phyloP scores from a whole-genome alignment of 2,797 vertebrate species.

The Trichosurus vulpecula region DNA sequence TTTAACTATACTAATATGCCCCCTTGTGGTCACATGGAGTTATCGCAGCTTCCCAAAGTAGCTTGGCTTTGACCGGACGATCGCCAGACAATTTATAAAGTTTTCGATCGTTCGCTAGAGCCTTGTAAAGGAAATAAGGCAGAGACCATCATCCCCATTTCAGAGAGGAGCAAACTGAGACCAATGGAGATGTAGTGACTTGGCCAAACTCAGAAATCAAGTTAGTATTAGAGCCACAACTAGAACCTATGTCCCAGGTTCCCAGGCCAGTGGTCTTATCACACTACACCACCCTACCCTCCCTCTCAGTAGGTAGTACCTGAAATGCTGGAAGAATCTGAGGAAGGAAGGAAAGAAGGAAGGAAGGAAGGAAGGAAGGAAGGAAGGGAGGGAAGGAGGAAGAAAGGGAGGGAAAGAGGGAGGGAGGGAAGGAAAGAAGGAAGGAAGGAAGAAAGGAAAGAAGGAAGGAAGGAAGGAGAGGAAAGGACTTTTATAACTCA shows the following conservation, averaged over 20 bases:
- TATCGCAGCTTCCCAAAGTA: background rate
- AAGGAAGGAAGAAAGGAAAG: rapidly evolving
- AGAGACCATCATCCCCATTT: background rate
- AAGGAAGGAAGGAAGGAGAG: too few species aligned
- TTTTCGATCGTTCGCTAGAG: background rate
- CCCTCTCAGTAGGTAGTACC: background rate
- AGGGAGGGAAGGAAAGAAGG: rapidly evolving
- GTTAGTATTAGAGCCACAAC: background rate
- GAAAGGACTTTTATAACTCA: background rate
- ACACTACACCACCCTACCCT: background rate
- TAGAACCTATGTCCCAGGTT: background rate
- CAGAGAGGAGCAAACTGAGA: background rate
- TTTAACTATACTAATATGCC: background rate
- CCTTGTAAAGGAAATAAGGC: background rate
- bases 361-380: too few species aligned
- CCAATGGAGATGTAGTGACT: background rate
- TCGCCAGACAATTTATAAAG: background rate
- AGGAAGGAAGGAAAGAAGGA: background rate
- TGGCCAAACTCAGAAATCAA: background rate
- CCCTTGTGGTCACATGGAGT: background rate
- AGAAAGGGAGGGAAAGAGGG: rapidly evolving
- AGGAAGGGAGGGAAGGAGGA: too few species aligned
- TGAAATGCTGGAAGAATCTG: background rate
- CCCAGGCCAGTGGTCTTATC: background rate
- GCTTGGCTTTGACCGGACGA: too few species aligned